Percentiles rank a stretch among this genome's conserved stretches.
phyloP scores from a whole-genome alignment of 2,797 vertebrate species.

The Coccyzus lansbergi region DNA sequence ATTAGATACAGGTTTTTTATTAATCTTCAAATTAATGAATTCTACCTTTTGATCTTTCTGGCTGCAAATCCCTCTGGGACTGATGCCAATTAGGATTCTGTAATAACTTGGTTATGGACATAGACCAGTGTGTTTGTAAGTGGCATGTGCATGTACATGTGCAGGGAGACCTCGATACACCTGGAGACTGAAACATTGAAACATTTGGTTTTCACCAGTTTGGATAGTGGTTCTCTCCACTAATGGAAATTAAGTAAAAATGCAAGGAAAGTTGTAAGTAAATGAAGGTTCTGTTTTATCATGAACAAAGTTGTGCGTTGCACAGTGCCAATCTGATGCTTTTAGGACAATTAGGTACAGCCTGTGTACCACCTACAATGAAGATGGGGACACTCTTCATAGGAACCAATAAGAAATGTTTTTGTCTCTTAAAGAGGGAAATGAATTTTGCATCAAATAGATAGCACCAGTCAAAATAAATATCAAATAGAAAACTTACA shows the following conservation, averaged over 20 bases:
- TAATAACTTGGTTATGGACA: background rate
- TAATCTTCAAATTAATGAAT: slow-evolving; percentile 44
- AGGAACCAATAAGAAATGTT: background rate
- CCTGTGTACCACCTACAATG: background rate
- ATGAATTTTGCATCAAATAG: background rate
- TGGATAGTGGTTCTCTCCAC: background rate
- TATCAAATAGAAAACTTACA: background rate
- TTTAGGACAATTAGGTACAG: background rate
- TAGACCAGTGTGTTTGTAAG: background rate
- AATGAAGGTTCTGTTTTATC: background rate
- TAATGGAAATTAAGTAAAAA: background rate
- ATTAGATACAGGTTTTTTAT: slow-evolving; percentile 36
- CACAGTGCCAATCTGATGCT: background rate
- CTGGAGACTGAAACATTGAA: background rate
- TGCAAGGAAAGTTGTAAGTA: background rate
- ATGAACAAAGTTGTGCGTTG: background rate
- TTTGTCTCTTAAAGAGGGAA: background rate
- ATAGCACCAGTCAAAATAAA: background rate
- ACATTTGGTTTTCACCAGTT: background rate
- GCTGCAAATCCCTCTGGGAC: slow-evolving; percentile 6
- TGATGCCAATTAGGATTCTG: slow-evolving; percentile 7
- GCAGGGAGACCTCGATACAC: background rate
- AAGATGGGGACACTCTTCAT: background rate
- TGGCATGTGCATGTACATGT: background rate
- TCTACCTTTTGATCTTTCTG: slow-evolving; percentile 56